Base-by-base conservation (phyloP, 2,113 vertebrate species). In the Crocuta crocuta region DNA sequence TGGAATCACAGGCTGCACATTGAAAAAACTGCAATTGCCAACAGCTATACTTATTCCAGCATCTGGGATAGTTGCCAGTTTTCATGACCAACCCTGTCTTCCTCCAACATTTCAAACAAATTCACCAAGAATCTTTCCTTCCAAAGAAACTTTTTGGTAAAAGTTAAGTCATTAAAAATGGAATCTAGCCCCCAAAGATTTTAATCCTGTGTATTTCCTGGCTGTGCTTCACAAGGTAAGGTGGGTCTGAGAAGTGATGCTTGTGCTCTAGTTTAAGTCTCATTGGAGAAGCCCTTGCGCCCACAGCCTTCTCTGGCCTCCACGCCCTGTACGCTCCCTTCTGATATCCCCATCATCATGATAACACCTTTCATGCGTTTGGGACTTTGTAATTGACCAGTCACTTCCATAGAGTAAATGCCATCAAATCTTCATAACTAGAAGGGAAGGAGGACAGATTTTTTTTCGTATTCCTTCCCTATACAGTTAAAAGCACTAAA, bases 91-190 rank as follows among this genome's bases (percentile, higher is more conserved):
- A 23, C 2, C 50, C 53, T 35, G n/a, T 65, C 35, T 96, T 91
- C 43, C 55, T 78, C 53, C 68, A 79, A 2, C 45, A 58, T 89
- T 89, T 89, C 70, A 84, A 48, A 89, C 43, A 73, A 35, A 93
- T 91, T 89, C 39, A 93, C 33, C 31, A 95, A 71, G 48, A 95
- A 86, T 43, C 66, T 81, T 94, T 68, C 65, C 66, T 79, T 94
- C 50, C 45, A 58, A 93, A 91, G 31, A 55, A 93, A 82, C 7
- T 9, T 84, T 84, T 53, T 89, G 39, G 65, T 55, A 65, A 66
- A 96, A 68, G 24, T 39, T 68, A 50, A 58, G 21, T 70, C 82
- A 71, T 71, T 92, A 50, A 89, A 76, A 58, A 45, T 81, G 76
- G 70, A 92, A 13, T 43, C 24, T 50, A 70, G 39, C 19, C 28